Base-by-base conservation (phyloP, 1,140 invertebrate genomes). In the Rhagoletis zephyria region DNA sequence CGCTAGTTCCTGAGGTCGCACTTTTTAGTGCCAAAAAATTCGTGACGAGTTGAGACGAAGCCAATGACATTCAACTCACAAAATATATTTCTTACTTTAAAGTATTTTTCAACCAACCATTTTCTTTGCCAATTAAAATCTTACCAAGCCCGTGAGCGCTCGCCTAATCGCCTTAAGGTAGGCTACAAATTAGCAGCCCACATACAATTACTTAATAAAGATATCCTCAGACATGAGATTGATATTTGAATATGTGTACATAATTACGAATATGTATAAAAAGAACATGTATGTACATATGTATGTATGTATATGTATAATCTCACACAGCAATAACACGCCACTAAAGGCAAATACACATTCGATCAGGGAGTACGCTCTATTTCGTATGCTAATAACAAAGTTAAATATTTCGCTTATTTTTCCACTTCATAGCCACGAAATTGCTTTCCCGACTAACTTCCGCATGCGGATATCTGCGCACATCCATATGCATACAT, bases 361-460 rank as follows among this genome's bases (percentile, higher is more conserved):
- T 7, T 19, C 2, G 56, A n/a, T 48, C 45, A 10, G 48, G 74
- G 74, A 16, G n/a, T 81, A 48, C 16, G 45, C 7, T 3, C 74
- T 81, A 81, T 81, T 51, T 81, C 74, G 51, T 87, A 87, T 87
- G 87, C 87, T 87, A 87, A 87, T 87, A 87, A 85, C 60, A 85
- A 86, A 87, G 87, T 87, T 87, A 87, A 87, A 85, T 70, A 87
- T 85, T 85, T 85, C 87, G 85, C 85, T 87, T 87, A 85, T 85
- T 85, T 87, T 85, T 56, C 63, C 81, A 70, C 81, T 65, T 30
- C 81, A 70, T 56, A 87, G 64, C 87, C 81, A 87, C 64, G 87
- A 87, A 87, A 87, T 85, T 87, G 59, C 85, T 87, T 85, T 85
- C 81, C 63, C 70, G 51, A 85, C 64, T 85, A 12, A 42, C 45